Base-by-base conservation (phyloP, 1,140 invertebrate genomes). In the Leptopilina boulardi region DNA sequence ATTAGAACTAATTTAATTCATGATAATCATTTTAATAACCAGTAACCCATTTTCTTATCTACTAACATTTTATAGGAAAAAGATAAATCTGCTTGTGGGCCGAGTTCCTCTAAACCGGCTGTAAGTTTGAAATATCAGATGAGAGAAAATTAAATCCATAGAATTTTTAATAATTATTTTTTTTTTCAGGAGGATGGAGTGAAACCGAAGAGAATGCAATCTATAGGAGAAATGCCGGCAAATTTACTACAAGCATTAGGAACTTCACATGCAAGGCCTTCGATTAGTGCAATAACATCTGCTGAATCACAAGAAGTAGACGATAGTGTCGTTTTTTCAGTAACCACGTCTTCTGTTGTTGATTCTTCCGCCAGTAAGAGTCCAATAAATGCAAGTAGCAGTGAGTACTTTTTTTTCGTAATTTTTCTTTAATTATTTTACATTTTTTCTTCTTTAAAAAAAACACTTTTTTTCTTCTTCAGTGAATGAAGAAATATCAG, bases 401-500 rank as follows among this genome's bases (percentile, higher is more conserved):
- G 89, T 89, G 66, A 87, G 84, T 89, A 78, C 44, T 54, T 54
- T 6, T 54, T 18, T 18, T 54, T 51, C 30, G 2, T 9, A 4
- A 38, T 8, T 38, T 9, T 38, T 9, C 34, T 38, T 6, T 38
- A 38, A 6, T 9, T 70, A 47, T 71, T 47, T 75, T 77, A 6
- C 21, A n/a, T 42, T 74, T 19, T 15, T 74, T 6, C 9, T 42
- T 21, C 8, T 34, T 13, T 23, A n/a, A n/a, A n/a, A n/a, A n/a
- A n/a, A n/a, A n/a, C n/a, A 70, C 73, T 76, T 77, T 79, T 79
- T 72, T 34, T 78, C 18, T 79, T 75, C 76, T 77, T 5, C 56
- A 88, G 89, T 85, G 74, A 85, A 90, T 44, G 94, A 94, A 56
- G 93, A 94, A 73, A 91, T 96, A 70, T 83, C 94, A 21, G 95